Percentiles rank a stretch among this genome's conserved stretches.
Evolutionary conservation across 2,113 vertebrate genomes (phyloP).

Genomic region (Ia io): DNA sequence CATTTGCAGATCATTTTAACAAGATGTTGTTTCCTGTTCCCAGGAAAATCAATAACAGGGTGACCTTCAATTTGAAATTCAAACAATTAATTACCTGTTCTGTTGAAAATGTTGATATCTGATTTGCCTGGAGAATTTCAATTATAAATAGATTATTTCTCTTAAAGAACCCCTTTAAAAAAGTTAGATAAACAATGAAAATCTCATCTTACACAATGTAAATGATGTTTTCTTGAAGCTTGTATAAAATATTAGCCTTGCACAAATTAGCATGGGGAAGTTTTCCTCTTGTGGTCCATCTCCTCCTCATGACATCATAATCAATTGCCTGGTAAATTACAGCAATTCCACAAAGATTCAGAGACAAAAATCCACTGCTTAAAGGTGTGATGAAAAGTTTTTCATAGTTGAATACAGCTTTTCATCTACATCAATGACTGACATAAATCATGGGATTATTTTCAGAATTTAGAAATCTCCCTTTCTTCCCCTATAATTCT

Average conservation of each 20-base stretch:
- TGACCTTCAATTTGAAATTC: slow-evolving; percentile 74
- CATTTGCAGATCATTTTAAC: slow-evolving; percentile 57
- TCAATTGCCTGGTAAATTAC: slow-evolving; percentile 54
- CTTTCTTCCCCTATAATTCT: neutral
- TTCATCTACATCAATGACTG: slow-evolving; percentile 17
- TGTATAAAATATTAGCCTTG: slow-evolving; percentile 49
- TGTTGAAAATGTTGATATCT: slow-evolving; percentile 71
- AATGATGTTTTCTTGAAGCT: slow-evolving; percentile 44
- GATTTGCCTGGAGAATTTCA: slow-evolving; percentile 77
- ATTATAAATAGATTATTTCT: slow-evolving; percentile 65
- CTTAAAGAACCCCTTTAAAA: slow-evolving; percentile 55
- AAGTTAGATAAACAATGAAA: slow-evolving; percentile 29
- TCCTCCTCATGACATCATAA: slow-evolving; percentile 52
- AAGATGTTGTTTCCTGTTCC: slow-evolving; percentile 61
- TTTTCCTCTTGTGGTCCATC: slow-evolving; percentile 29
- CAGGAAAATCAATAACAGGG: slow-evolving; percentile 72
- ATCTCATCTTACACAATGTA: slow-evolving; percentile 51
- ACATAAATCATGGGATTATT: slow-evolving; percentile 39
- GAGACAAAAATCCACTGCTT: slow-evolving; percentile 31
- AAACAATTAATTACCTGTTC: slow-evolving; percentile 78
- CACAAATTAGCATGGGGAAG: slow-evolving; percentile 46
- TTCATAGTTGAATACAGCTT: slow-evolving; percentile 44
- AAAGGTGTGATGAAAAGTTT: slow-evolving; percentile 46
- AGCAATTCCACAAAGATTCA: slow-evolving; percentile 53
- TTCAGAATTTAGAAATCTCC: slow-evolving; percentile 26